Base-by-base conservation (phyloP, 2,888 invertebrate genomes). In the Mythimna vitellina region DNA sequence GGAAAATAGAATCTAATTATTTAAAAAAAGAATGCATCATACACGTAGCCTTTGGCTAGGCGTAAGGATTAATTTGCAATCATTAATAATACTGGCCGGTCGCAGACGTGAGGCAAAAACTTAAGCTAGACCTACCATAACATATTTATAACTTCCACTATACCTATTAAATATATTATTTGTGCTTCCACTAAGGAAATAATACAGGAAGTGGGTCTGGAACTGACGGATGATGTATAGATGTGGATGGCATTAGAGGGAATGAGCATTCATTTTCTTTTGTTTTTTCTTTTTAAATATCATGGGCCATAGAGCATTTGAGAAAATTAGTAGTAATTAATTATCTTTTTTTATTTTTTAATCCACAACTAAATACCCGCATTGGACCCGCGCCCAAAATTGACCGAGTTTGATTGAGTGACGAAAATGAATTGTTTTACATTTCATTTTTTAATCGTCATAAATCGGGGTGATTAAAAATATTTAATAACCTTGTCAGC, bases 101-200 rank as follows among this genome's bases (percentile, higher is more conserved):
- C 20, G 67, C 42, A 63, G 73, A 76, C 73, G 62, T 25, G 42
- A 25, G 1, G 73, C 62, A 85, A 86, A 85, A 85, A 85, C 81
- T 72, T 38, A 14, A 32, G 35, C 46, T 38, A 81, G 73, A 76
- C 75, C 77, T 79, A 83, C 79, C 75, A 53, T 77, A 83, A 76
- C 81, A 69, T 54, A 49, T 73, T 85, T 68, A 74, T 79, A 38
- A 53, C 61, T 73, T 65, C 35, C n/a, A 58, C n/a, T 46, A 46
- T 46, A 20, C 46, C 17, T 46, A 17, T 20, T 17, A 20, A 17
- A 46, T 46, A 46, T 14, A 58, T 57, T 57, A 57, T 35, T 14
- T 60, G 22, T 60, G 60, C 8, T 22, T 57, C 42, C 53, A 61
- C 32, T 29, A 2, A 63, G 64, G 56, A 70, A 66, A 65, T 68